Base-by-base conservation (phyloP, 2,113 vertebrate species). In the Semicossyphus pulcher region DNA sequence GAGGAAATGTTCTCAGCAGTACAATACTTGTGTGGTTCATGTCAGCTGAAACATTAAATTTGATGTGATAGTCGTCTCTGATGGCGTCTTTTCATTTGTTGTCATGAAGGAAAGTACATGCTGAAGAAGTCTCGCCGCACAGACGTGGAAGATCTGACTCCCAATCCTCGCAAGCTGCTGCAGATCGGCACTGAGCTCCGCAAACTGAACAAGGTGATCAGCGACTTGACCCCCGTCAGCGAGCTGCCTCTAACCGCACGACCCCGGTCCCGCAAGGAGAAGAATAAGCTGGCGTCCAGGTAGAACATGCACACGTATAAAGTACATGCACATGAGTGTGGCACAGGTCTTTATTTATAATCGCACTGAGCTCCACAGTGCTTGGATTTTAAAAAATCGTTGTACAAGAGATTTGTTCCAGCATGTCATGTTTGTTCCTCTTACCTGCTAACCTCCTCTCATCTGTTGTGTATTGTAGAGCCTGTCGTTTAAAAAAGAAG, bases 401-500 rank as follows among this genome's bases (percentile, higher is more conserved):
- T n/a, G n/a, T n/a, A n/a, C n/a, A n/a, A n/a, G n/a, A n/a, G n/a
- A n/a, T n/a, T n/a, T n/a, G n/a, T n/a, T n/a, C n/a, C n/a, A n/a
- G n/a, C n/a, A n/a, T n/a, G 23, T 32, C 36, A 10, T 25, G 37
- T 67, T 67, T 79, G 31, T 15, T 45, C 6, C 10, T 61, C 12
- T 62, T 26, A 56, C 1, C n/a, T 39, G 8, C 12, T 57, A 47
- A 72, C 52, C 20, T 44, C 7, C 4, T 14, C 10, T 65, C 42
- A 21, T 56, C 29, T 79, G 59, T 26, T 73, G 34, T 81, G 21
- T 81, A 5, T 76, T 68, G 11, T 31, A 99, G 98, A 94, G 98
- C 98, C 83, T 99, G 98, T 85, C 95, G 98, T 70, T 94, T 99
- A 89, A 99, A 99, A 94, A 99, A 99, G 95, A 99, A 99, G 94